Conservation (phyloP, 2,113 vertebrate species). For the Actinemys pallida region DNA sequence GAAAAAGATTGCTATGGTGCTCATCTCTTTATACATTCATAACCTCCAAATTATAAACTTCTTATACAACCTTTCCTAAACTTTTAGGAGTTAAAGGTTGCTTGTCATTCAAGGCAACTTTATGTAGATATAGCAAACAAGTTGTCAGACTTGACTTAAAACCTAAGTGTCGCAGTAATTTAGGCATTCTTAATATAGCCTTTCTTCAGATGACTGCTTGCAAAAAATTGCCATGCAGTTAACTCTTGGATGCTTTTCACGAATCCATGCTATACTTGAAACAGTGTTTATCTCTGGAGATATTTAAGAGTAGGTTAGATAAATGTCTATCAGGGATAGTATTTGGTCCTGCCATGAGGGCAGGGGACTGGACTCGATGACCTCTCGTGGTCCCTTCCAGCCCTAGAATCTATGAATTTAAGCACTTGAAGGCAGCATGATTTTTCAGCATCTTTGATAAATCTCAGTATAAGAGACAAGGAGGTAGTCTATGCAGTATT, state of each 20-base stretch:
- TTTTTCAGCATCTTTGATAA: neutral
- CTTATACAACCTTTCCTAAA: neutral
- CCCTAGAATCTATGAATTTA: neutral
- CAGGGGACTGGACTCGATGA: too few species aligned
- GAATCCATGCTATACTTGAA: neutral
- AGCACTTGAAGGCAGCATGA: neutral
- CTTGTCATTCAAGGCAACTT: neutral
- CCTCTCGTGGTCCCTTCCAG: too few species aligned
- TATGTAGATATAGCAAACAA: neutral
- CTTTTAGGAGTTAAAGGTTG: neutral
- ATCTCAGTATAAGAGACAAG: neutral
- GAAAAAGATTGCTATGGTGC: neutral
- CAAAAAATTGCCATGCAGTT: rapidly evolving
- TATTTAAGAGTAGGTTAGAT: too few species aligned
- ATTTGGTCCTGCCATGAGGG: too few species aligned
- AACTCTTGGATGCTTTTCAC: neutral
- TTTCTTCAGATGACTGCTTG: neutral
- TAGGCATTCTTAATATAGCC: neutral
- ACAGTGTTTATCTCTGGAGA: neutral
- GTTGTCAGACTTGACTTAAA: neutral
- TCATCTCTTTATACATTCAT: neutral
- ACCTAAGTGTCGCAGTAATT: neutral
- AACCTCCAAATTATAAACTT: neutral
- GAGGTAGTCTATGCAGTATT: neutral
- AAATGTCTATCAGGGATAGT: too few species aligned